A percentile compares a stretch with the other conserved stretches of the same genome.
Conservation (phyloP, 2,888 invertebrate genomes). For the Marasmarcha lunaedactyla region DNA sequence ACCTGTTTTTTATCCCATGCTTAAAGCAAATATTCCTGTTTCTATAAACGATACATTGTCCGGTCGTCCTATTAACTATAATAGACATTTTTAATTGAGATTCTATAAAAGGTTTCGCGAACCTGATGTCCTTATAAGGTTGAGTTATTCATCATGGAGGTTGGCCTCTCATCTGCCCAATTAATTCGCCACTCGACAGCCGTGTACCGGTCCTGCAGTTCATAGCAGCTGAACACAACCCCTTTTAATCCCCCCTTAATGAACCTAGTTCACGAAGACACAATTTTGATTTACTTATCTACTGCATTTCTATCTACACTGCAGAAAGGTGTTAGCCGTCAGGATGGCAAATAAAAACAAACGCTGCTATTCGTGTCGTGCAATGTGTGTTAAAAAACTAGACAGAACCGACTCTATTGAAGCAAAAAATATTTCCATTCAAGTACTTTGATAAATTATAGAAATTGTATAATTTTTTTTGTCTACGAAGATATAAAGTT, state of each 20-base stretch:
- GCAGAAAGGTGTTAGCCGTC: slow-evolving; percentile 17
- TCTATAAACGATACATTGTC: slow-evolving; percentile 51
- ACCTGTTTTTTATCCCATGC: slow-evolving; percentile 59
- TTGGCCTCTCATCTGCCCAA: slow-evolving; percentile 67
- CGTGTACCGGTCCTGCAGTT: slow-evolving; percentile 61
- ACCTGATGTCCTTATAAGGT: slow-evolving; percentile 56
- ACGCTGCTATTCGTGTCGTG: too few species aligned
- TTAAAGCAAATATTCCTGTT: slow-evolving; percentile 67
- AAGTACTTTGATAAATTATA: too few species aligned
- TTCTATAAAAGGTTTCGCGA: slow-evolving; percentile 70
- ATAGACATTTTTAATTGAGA: slow-evolving; percentile 70
- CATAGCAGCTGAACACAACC: slow-evolving; percentile 54
- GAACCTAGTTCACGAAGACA: slow-evolving; percentile 21
- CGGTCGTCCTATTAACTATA: slow-evolving; percentile 61
- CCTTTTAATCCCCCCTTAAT: slow-evolving; percentile 26
- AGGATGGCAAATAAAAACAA: slow-evolving; percentile 6
- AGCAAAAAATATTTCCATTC: too few species aligned
- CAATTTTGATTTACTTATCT: slow-evolving; percentile 67
- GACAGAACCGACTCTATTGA: too few species aligned
- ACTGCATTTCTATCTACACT: slow-evolving; percentile 28
- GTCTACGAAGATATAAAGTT: too few species aligned
- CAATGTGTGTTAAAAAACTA: too few species aligned
- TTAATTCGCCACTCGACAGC: slow-evolving; percentile 39
- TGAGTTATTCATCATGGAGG: slow-evolving; percentile 63
- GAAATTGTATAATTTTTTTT: too few species aligned